Percentiles rank a stretch among this genome's conserved stretches.
These are phyloP conservation scores for Empidonax traillii DNA, from an alignment of 2,113 vertebrate species.

Conservation along the genomic window DNA sequence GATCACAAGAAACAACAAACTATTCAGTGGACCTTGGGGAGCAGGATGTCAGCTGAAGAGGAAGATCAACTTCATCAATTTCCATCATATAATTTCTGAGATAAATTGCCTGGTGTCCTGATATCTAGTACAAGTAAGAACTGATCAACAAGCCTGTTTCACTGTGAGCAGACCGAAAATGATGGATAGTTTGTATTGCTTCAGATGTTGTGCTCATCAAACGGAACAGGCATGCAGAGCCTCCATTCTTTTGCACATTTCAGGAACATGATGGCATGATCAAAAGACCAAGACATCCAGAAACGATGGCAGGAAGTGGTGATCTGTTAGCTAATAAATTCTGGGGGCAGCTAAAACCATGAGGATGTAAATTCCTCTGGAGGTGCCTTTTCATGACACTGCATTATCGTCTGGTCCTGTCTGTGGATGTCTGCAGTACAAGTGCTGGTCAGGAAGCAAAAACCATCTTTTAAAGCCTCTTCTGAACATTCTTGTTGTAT, in stretches of 20 bases:
- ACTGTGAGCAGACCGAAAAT: neutral
- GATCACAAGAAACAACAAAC: neutral
- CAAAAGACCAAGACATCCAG: neutral
- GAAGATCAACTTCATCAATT: neutral
- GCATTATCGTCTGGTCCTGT: neutral
- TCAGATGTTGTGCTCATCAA: neutral
- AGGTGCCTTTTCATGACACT: neutral
- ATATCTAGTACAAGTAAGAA: neutral
- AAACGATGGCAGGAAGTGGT: neutral
- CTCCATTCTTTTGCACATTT: neutral
- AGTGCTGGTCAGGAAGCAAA: neutral
- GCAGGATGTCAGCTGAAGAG: fast-evolving
- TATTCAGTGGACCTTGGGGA: neutral
- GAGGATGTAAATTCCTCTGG: neutral
- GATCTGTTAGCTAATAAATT: constrained; percentile 1
- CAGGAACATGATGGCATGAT: neutral
- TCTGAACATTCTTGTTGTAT: neutral
- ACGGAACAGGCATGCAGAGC: neutral
- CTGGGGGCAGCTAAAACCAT: neutral
- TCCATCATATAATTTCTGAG: neutral
- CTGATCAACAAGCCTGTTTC: neutral
- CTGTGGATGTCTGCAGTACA: neutral
- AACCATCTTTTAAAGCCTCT: neutral
- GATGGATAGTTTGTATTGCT: neutral
- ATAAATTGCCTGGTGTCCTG: neutral